Evolutionary conservation across 2,888 invertebrate genomes (phyloP), one percentile per base, ranked within the genome.

Genomic region (Phengaris arion): DNA sequence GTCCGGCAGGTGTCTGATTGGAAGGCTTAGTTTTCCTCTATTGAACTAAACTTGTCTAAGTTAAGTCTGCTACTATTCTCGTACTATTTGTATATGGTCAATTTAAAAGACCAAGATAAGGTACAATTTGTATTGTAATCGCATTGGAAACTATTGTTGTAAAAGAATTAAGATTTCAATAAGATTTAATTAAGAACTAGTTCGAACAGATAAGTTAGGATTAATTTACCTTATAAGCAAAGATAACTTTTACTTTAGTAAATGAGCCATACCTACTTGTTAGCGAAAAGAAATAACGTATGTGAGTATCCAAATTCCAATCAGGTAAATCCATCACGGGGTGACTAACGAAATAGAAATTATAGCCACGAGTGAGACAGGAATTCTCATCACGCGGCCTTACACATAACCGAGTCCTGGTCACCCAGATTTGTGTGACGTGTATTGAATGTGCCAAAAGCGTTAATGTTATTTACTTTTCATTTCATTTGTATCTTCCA

Each of bases 301-400:
- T 7, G 6, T 8, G 8, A 6, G 0, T 12, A 52, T 52, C 12
- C 9, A 12, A 52, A 52, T 52, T 52, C 9, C 4, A 52, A 52
- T 52, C 52, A 52, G 9, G 52, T 2, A 52, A 52, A 52, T 52
- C 52, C 9, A 57, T 13, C 45, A 69, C 48, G 10, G 48, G 48
- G 7, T 70, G 51, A 51, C 51, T 15, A 52, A 35, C 22, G 7
- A 54, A 52, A 52, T 72, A 54, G 72, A 52, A 54, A 35, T 72
- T 72, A 72, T 72, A 54, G 22, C 52, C 54, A 72, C 72, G 72
- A 10, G 6, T 6, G 52, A 52, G 54, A 15, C 35, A 9, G 8
- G 46, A 35, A 75, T 75, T 75, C 75, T 57, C 6, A 13, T 69
- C 75, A 75, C 55, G 75, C 48, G 15, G 46, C 45, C 68, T 75